Base-by-base conservation (phyloP, 2,797 vertebrate species). In the Muraenolepis orangiensis region DNA sequence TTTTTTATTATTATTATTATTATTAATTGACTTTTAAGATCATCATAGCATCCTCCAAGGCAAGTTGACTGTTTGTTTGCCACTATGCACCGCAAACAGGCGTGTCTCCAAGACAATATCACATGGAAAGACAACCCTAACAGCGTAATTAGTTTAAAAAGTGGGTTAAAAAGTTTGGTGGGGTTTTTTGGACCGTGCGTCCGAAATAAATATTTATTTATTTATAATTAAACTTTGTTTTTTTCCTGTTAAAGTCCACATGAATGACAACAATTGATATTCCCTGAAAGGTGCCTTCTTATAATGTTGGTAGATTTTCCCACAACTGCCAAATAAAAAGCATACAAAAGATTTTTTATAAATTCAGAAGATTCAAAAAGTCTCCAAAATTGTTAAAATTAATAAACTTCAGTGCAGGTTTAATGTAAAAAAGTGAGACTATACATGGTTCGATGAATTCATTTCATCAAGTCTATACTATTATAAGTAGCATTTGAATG, bases 211-310 rank as follows among this genome's bases (percentile, higher is more conserved):
- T 0, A 51, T 6, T 61, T 61, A 26, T 61, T 61, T 61, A 34
- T 77, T 69, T 80, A 30, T 79, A 10, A 12, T 26, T 0, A 26
- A n/a, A n/a, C n/a, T n/a, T n/a, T n/a, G n/a, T n/a, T 2, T 6
- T 74, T 77, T 72, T 69, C n/a, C 23, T n/a, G 40, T 29, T 28
- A 29, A 67, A 69, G 82, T 85, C 83, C 80, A 81, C 28, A 81
- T 84, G 84, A 89, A 89, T 86, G 81, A 87, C 68, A 74, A 30
- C 57, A 83, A 61, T 61, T 26, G 12, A 12, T 61, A 61, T 11
- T 26, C 81, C 46, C 66, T 80, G 76, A 74, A 79, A 78, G 84
- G 91, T 93, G 91, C 91, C 91, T 92, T 93, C 82, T 83, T 85
- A 73, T 70, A 78, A 84, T 74, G 78, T 81, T 77, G 82, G 79